Evolutionary conservation across 2,113 vertebrate species (phyloP).

Genomic region (Casuarius casuarius): DNA sequence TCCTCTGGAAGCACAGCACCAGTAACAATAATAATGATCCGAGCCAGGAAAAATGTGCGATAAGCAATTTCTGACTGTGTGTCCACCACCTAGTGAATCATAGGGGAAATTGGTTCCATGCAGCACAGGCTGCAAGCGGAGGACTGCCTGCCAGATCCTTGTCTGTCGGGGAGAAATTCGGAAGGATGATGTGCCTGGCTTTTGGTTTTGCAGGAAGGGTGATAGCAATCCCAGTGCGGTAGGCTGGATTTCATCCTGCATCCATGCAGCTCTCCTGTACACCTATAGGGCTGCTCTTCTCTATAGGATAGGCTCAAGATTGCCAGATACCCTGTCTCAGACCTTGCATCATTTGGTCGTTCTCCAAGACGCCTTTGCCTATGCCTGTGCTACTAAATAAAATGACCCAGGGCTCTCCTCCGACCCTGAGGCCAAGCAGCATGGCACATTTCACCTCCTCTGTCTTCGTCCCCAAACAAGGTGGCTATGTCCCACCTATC

Average conservation of each 20-base stretch:
- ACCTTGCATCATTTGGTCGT: accelerated
- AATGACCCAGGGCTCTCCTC: neutral
- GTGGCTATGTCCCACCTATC: neutral
- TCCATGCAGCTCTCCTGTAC: accelerated
- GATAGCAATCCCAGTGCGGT: neutral
- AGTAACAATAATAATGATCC: neutral
- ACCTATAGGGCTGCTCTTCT: neutral
- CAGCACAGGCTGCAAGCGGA: neutral
- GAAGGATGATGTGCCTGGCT: neutral
- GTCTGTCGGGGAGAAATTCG: accelerated
- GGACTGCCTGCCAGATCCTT: accelerated
- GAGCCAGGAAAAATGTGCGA: neutral
- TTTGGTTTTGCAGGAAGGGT: neutral
- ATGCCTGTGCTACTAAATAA: neutral
- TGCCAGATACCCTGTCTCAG: neutral
- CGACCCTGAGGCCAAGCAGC: too few species aligned
- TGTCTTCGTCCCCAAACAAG: neutral
- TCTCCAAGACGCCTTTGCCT: neutral
- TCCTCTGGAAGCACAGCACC: conserved; percentile 10
- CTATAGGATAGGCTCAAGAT: neutral
- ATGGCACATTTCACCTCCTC: neutral
- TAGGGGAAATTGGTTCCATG: neutral
- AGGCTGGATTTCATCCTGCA: neutral
- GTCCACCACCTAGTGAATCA: neutral
- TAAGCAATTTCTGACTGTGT: neutral